phyloP scores from a whole-genome alignment of 2,113 vertebrate species.

The Micromys minutus region DNA sequence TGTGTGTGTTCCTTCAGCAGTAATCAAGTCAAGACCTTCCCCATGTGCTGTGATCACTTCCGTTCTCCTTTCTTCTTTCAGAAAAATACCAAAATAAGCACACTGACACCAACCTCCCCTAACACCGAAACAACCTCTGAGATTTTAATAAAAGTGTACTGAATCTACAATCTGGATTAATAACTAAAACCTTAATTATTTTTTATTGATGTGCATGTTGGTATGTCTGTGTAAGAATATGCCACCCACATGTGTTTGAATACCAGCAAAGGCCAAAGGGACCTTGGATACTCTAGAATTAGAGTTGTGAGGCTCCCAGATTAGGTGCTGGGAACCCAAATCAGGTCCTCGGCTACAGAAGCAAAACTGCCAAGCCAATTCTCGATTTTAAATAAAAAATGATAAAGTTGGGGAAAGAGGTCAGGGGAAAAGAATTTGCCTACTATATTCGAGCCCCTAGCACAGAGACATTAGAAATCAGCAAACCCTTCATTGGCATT shows the following conservation, averaged over 20 bases:
- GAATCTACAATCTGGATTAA: not conserved
- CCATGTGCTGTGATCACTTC: not conserved
- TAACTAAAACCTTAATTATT: not conserved
- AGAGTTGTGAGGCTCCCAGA: too few species aligned
- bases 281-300: not conserved
- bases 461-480: too few species aligned
- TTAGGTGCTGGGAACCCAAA: not conserved
- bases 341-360: not conserved
- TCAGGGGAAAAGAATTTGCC: not conserved
- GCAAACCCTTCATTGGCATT: not conserved
- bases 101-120: not conserved
- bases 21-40: not conserved
- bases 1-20: not conserved
- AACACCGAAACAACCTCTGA: slow-evolving; percentile 8
- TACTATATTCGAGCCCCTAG: not conserved
- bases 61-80: slow-evolving; percentile 42
- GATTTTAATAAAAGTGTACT: slow-evolving; percentile 31
- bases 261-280: not conserved
- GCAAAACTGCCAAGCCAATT: not conserved
- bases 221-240: not conserved
- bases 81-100: slow-evolving; percentile 16
- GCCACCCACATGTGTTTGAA: not conserved
- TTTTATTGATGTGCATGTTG: too few species aligned
- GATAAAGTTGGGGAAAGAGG: not conserved
- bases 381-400: not conserved